Evolutionary conservation across 2,888 invertebrate genomes (phyloP), one percentile per base, ranked within the genome.

Genomic region (Parnassius orleans): DNA sequence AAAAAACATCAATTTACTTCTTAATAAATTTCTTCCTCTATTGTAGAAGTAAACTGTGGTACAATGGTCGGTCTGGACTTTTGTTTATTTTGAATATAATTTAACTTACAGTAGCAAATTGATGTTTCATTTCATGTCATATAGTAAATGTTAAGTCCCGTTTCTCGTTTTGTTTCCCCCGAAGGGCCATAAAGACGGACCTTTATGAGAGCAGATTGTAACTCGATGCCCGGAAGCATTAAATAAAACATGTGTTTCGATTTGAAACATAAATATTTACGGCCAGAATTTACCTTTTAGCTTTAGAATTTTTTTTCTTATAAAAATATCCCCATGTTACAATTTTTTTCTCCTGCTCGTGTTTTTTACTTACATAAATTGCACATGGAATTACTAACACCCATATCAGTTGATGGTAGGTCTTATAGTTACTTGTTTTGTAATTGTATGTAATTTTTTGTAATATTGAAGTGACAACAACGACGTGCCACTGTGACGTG

Each of bases 191-290:
- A 46, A 44, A 53, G 52, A 52, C 33, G 44, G 44, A 33, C 33
- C 46, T 24, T 14, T 10, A 44, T 43, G 58, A 56, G 44, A 51
- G 58, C 44, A 33, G 52, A 58, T 52, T 58, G 52, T 43, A 14
- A 14, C 14, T 53, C 53, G 33, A 53, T 33, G 43, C 53, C 53
- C 53, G 42, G 2, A 9, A 7, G 43, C 14, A 53, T 42, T 53
- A 53, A 53, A 53, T 53, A 53, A 53, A 53, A 43, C 53, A 53
- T 42, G 53, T 43, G 43, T 53, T 42, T 43, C 53, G 14, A 53
- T 53, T 43, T 14, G 14, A 15, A 14, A 53, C 42, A n/a, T 53
- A 53, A 53, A 42, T 53, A 42, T 53, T 43, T 43, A 53, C 53
- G 44, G 0, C 44, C 2, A 2, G 0, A 11, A 11, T 44, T 44